A percentile compares a stretch with the other conserved stretches of the same genome.
These are phyloP conservation scores for Craseonycteris thonglongyai DNA, from an alignment of 2,113 vertebrate species.

Conservation along the genomic window DNA sequence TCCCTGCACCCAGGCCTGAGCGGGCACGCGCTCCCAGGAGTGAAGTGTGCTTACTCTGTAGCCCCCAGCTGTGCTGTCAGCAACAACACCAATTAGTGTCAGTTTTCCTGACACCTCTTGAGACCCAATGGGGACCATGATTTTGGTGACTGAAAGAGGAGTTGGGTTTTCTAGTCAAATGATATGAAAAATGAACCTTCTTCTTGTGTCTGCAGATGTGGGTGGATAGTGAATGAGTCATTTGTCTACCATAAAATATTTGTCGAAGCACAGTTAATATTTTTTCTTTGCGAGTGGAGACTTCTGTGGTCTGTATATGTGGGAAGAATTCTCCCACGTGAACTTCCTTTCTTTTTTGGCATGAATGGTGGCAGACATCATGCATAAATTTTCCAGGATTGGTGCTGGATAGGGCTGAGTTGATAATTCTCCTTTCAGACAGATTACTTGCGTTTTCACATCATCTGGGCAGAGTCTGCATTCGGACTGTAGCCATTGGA, in stretches of 20 bases:
- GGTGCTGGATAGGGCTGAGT: neutral
- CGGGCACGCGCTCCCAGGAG: neutral
- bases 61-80: slow-evolving; percentile 27
- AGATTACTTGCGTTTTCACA: neutral
- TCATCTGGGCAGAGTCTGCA: neutral
- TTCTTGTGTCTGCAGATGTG: neutral
- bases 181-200: neutral
- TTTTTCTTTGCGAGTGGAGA: neutral
- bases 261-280: neutral
- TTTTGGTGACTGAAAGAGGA: slow-evolving; percentile 20
- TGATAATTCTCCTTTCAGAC: neutral
- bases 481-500: neutral
- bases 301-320: neutral
- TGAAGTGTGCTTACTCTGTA: neutral
- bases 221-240: neutral
- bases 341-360: neutral
- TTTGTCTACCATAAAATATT: neutral
- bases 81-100: slow-evolving; percentile 35
- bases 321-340: neutral
- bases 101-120: slow-evolving; percentile 45
- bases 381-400: neutral
- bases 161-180: slow-evolving; percentile 30
- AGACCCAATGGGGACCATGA: neutral
- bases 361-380: neutral
- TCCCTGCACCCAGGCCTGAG: neutral